Conservation (phyloP, 1,140 invertebrate genomes). For the Dermatophagoides farinae region DNA sequence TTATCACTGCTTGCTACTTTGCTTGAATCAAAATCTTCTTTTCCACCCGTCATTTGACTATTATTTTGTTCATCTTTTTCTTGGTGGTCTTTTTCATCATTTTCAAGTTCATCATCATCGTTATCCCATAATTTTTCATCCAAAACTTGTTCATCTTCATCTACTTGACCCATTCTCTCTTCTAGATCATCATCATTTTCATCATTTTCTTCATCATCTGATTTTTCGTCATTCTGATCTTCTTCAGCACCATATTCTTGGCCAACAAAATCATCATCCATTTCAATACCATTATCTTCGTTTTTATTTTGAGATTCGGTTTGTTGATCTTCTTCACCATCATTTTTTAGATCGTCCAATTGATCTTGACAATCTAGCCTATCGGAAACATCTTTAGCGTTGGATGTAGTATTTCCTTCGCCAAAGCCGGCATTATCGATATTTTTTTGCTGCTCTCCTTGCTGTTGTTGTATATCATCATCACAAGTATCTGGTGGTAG, state of each 20-base stretch:
- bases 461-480: conserved; percentile 19
- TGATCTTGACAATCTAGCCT: conserved; percentile 82
- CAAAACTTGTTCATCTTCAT: conserved; percentile 13
- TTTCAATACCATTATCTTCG: conserved; percentile 74
- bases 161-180: conserved; percentile 26
- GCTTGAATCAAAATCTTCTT: conserved; percentile 17
- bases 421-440: conserved; percentile 52
- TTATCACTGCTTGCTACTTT: conserved; percentile 28
- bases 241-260: conserved; percentile 59
- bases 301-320: conserved; percentile 35
- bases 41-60: conserved; percentile 13
- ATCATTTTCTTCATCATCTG: conserved; percentile 36
- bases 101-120: conserved; percentile 32
- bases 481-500: conserved; percentile 52
- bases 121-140: conserved; percentile 55
- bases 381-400: conserved; percentile 83
- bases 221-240: conserved; percentile 39
- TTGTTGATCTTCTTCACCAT: conserved; percentile 27
- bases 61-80: conserved; percentile 13
- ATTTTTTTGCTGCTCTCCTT: conserved; percentile 30
- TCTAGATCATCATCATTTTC: conserved; percentile 52
- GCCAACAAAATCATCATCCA: conserved; percentile 76
- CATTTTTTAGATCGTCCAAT: conserved; percentile 58
- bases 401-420: conserved; percentile 48
- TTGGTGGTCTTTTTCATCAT: conserved; percentile 11